Base-by-base conservation (phyloP, 2,888 invertebrate genomes). In the Rambutsinella grinnellia region DNA sequence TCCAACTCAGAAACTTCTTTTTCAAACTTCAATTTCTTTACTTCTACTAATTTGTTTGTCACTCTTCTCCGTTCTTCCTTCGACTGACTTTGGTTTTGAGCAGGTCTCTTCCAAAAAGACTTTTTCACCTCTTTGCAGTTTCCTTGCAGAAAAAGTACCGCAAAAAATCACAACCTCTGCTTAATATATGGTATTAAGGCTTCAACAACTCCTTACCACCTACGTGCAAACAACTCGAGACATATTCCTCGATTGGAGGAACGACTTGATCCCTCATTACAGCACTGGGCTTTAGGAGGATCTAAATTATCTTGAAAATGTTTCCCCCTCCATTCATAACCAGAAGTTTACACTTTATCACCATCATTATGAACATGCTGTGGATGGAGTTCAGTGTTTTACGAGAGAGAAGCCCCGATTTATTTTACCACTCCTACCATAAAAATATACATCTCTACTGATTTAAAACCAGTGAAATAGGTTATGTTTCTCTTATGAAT, bases 251-350 rank as follows among this genome's bases (percentile, higher is more conserved):
- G 5, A 36, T 36, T 36, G 13, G 36, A 36, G 36, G 5, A 8
- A 8, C 13, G 36, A 36, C 36, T 70, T 70, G 63, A 70, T 70
- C 62, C 63, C 51, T 63, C n/a, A 27, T 70, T 70, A 70, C 62
- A 62, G 24, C 70, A 23, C 49, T 62, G 28, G 57, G 70, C 70
- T 62, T n/a, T 70, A 70, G 61, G 10, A 46, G 62, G 57, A 63
- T 56, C 57, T 70, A 36, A 36, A 36, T 36, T 13, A 13, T 53
- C 5, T 19, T 46, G 2, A 47, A 21, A 57, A 46, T 53, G 44
- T 62, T 62, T 62, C 49, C 60, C 53, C 57, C 56, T 36, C 13
- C 36, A 36, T 36, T 70, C 70, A 21, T 63, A 19, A 46, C 26
- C 47, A 47, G 51, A 63, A n/a, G 36, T 17, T 47, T 17, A 15